Percentiles rank a stretch among this genome's conserved stretches.
Evolutionary conservation across 2,888 invertebrate species (phyloP).

Genomic region (Meta bourneti): DNA sequence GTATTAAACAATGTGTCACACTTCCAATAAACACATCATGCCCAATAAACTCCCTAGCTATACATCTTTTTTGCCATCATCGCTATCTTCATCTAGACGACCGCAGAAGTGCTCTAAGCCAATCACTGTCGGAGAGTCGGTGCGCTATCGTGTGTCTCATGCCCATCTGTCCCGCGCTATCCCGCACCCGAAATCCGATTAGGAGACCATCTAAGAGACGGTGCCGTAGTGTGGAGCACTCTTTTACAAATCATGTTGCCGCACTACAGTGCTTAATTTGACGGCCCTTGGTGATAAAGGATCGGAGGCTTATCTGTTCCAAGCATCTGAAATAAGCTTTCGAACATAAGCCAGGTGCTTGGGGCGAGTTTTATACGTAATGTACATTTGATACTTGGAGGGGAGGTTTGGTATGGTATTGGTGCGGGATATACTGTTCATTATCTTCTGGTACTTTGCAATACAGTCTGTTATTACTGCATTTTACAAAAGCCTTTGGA

Average conservation of each 20-base stretch:
- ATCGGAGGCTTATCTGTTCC: slow-evolving; percentile 17
- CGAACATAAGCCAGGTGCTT: slow-evolving; percentile 55
- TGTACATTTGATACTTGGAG: slow-evolving; percentile 35
- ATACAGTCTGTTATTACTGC: too few species aligned
- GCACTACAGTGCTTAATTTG: slow-evolving; percentile 29
- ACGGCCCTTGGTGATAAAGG: slow-evolving; percentile 25
- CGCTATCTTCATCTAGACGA: too few species aligned
- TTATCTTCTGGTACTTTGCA: background rate
- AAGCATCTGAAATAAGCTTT: background rate
- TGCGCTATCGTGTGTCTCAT: slow-evolving; percentile 58
- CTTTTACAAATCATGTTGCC: slow-evolving; percentile 41
- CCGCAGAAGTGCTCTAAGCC: too few species aligned
- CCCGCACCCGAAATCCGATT: slow-evolving; percentile 43
- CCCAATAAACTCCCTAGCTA: too few species aligned
- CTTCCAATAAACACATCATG: too few species aligned
- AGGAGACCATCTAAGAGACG: slow-evolving; percentile 12
- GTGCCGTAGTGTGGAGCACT: slow-evolving; percentile 7
- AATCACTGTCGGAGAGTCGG: background rate
- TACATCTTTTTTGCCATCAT: too few species aligned
- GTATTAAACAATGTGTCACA: too few species aligned
- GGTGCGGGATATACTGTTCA: background rate
- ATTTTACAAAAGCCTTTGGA: too few species aligned
- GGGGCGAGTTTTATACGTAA: background rate
- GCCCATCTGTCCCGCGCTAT: slow-evolving; percentile 61
- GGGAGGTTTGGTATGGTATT: background rate